Evolutionary conservation across 1,140 invertebrate species (phyloP), one percentile per base, ranked within the genome.

Genomic region (Eulimnadia texana): DNA sequence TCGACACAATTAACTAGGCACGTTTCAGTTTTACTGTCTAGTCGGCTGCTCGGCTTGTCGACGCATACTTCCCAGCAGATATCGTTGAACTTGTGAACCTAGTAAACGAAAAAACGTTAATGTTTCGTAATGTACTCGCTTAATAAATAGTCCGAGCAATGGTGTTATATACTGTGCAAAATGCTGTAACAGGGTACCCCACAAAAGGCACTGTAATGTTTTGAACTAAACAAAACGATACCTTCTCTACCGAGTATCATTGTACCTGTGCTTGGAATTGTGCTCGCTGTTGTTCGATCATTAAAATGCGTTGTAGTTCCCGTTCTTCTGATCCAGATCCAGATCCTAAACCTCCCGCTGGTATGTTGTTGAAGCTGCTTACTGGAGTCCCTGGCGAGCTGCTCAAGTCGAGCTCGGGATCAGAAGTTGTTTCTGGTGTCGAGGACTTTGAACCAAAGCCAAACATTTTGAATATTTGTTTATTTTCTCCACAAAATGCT

Each of bases 11-110:
- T 96, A 25, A 79, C 81, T 24, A 97, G 74, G 70, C 93, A 97
- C 0, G 85, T 85, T 76, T 96, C 92, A 11, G 90, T 92, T 69
- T 82, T 81, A 23, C 82, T 81, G 69, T 95, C 93, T 63, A 97
- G 72, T 74, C 92, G 94, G 29, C 78, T 80, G 64, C 82, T 80
- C 23, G 90, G 88, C 70, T 91, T 91, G 25, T 91, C 90, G 2
- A 96, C 79, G 71, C 93, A 96, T 72, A 89, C 90, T 13, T 96
- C 92, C 92, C 92, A 97, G 72, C 93, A 97, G 60, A 89, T 82
- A 68, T 93, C 90, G 66, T 89, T 93, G 71, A 96, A 85, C 71
- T 88, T 84, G 68, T 92, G 87, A 66, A 92, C 85, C 88, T 92
- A 72, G 53, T 77, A 79, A 66, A 70, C 68, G 65, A 67, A 64